Base-by-base conservation (phyloP, 2,113 vertebrate species). In the Chaenocephalus aceratus region DNA sequence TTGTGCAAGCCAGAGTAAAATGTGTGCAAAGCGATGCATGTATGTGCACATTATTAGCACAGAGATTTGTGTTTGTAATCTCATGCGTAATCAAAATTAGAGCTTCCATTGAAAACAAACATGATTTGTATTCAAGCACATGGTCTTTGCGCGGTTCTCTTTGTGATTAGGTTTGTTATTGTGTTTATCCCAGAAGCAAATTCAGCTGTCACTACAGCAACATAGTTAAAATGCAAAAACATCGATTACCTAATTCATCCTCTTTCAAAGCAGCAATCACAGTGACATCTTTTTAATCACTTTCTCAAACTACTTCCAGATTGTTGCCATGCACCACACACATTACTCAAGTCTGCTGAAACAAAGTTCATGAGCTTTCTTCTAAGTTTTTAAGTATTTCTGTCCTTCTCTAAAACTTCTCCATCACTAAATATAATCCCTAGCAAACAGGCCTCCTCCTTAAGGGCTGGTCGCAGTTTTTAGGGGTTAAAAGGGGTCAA, bases 101-200 rank as follows among this genome's bases (percentile, higher is more conserved):
- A 30, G 21, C 45, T 44, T 63, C 36, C 7, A 30, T 41, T 46
- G 30, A 44, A 57, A 70, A 44, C 61, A 45, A 62, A 30, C 45
- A n/a, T 48, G 26, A 18, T 30, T 64, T 10, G 0, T 45, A 21
- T 23, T 10, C 30, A 46, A 10, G 11, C 36, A 59, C 0, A 7
- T 14, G 36, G 21, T 14, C 48, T 59, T 45, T 65, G 59, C 68
- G 36, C 44, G n/a, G 2, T 6, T 54, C 5, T 30, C 34, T 74
- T 15, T 54, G 36, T 73, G 23, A 68, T 54, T 16, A 15, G 13
- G 15, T 61, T 52, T 34, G 8, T 75, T 34, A 21, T 26, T 8
- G n/a, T 57, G 57, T 83, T 86, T 60, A 80, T 60, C 36, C 63
- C 63, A 70, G 56, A 63, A 44, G 72, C 83, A 60, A n/a, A 67